A percentile compares a stretch with the other conserved stretches of the same genome.
Evolutionary conservation across 1,140 invertebrate genomes (phyloP).

Genomic region (Platyscapa corneri): DNA sequence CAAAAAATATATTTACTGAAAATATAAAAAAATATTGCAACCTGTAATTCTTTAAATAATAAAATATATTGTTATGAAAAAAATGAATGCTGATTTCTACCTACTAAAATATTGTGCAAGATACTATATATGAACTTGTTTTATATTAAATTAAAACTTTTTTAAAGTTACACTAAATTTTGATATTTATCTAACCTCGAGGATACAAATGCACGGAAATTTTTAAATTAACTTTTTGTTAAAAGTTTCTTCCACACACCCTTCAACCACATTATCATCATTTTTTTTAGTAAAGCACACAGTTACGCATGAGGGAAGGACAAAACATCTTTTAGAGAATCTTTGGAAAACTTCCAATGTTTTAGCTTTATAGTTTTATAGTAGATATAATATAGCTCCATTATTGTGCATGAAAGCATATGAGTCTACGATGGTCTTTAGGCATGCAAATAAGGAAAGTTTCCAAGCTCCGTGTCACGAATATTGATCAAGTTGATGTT

Average conservation of each 20-base stretch:
- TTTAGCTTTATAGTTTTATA: conserved; percentile 2
- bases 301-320: not conserved
- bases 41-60: too few species aligned
- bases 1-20: not conserved
- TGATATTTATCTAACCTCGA: not conserved
- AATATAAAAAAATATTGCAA: not conserved
- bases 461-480: not conserved
- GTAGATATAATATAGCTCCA: not conserved
- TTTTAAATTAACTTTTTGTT: not conserved
- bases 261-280: not conserved
- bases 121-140: not conserved
- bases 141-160: not conserved
- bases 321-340: not conserved
- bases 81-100: not conserved
- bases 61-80: too few species aligned
- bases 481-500: conserved; percentile 9
- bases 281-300: not conserved
- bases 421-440: not conserved
- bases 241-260: not conserved
- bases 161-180: not conserved
- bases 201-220: not conserved
- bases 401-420: conserved; percentile 19
- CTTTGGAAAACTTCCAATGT: not conserved
- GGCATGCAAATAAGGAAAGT: conserved; percentile 17
- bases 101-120: not conserved